Evolutionary conservation across 2,888 invertebrate genomes (phyloP).

Genomic region (Heliconius charithonia): DNA sequence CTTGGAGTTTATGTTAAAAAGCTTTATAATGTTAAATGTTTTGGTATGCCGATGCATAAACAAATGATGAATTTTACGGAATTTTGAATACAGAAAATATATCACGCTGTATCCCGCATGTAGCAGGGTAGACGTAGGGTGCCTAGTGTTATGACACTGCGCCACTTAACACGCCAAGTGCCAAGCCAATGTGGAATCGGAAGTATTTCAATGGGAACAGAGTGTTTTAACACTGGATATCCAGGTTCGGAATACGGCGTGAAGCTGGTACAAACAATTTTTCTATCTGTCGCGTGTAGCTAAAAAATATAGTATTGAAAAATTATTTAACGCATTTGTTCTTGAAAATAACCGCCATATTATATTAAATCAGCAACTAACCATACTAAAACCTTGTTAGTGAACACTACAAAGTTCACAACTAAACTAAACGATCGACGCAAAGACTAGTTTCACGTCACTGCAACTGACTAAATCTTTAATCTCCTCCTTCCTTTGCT

Average conservation of each 20-base stretch:
- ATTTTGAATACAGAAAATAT: not conserved
- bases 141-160: too few species aligned
- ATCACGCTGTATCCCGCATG: not conserved
- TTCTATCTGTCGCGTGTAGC: too few species aligned
- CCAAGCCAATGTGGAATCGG: too few species aligned
- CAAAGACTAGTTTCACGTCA: conserved; percentile 15
- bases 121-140: too few species aligned
- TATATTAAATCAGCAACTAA: not conserved
- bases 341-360: not conserved
- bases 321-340: too few species aligned
- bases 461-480: conserved; percentile 19
- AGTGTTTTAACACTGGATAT: too few species aligned
- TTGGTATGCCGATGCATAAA: not conserved
- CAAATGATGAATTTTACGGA: not conserved
- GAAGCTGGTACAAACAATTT: too few species aligned
- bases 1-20: conserved; percentile 3
- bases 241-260: too few species aligned
- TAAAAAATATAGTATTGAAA: too few species aligned
- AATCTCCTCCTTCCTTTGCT: conserved; percentile 25
- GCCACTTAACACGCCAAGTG: too few species aligned
- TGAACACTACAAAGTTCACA: not conserved
- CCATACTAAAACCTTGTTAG: not conserved
- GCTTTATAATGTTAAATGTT: not conserved
- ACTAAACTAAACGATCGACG: not conserved
- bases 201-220: too few species aligned